Base-by-base conservation (phyloP, 2,888 invertebrate species). In the Sphinx pinastri region DNA sequence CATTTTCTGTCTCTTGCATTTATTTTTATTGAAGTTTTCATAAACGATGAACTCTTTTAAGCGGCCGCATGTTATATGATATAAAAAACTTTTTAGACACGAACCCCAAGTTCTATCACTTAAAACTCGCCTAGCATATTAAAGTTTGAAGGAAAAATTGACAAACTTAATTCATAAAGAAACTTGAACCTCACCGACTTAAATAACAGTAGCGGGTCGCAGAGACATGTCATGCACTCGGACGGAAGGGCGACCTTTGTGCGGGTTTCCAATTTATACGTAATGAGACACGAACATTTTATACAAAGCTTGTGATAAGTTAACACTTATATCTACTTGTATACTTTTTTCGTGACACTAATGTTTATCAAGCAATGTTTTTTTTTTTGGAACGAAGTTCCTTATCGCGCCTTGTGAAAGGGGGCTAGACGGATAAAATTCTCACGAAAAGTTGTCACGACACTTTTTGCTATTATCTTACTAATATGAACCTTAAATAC, bases 101-200 rank as follows among this genome's bases (percentile, higher is more conserved):
- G 63, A 60, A n/a, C 45, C 16, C 60, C 16, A 49, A 63, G 47
- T 63, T 49, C 47, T 63, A 63, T 63, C 12, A 63, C 47, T 63
- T 47, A 49, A 55, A 63, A 19, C 63, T 63, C 63, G 47, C 47
- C 60, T 60, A 49, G 49, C 13, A 67, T 63, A 70, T 71, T 68
- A 72, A 63, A 63, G 47, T 63, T 63, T 60, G 70, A 57, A 67
- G 47, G 76, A 73, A 73, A 77, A 84, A 82, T 84, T 77, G 58
- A 55, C 67, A 74, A 80, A 79, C 76, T 82, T 76, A 73, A 77
- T 80, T 79, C 81, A 77, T 77, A 80, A 77, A 79, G 79, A 78
- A 81, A 84, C 74, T 81, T 75, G 78, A 75, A 77, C 75, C 75
- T 80, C 74, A 77, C 75, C 71, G 72, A 82, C 77, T 84, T 78